Evolutionary conservation across 2,113 vertebrate species (phyloP), one percentile per base, ranked within the genome.

Genomic region (Pholis gunnellus): DNA sequence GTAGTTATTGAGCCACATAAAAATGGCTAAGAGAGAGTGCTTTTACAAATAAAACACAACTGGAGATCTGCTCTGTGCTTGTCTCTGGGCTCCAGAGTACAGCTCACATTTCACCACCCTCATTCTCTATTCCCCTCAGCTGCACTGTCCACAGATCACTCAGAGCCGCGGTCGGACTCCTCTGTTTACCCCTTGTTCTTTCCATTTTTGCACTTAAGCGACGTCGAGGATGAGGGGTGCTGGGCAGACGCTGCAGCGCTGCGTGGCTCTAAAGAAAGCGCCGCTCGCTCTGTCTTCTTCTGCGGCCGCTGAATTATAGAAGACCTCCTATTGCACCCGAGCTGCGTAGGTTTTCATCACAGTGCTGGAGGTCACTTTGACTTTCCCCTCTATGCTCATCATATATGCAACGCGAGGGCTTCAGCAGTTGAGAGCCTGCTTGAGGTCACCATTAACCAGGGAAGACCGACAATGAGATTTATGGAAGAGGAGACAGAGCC

Each of bases 331-430:
- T 94, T 93, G 90, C 93, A 91, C 86, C 85, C 38, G 59, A 86
- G 89, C 92, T 86, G 91, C 88, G 73, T 67, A 57, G 89, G 82
- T 94, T 94, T 93, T 92, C 91, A 93, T 93, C 91, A 94, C 88
- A 40, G 82, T 4, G 75, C 93, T 90, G 83, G 89, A 92, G 94
- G 94, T 94, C 93, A 94, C 92, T 87, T 83, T 90, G 92, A 92
- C 92, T 92, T 81, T 82, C 83, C 86, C 78, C 79, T 81, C 60
- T 59, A 17, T 44, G 68, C 89, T 94, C 89, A 93, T 94, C 92
- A 87, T 74, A 89, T 83, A 94, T 94, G 92, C 92, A 92, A 89
- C 67, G 18, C 70, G 15, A 84, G 73, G 81, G 84, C 80, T 79
- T 89, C 61, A 5, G 83, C 90, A 52, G 87, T 76, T 22, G 78